Base-by-base conservation (phyloP, 2,797 vertebrate genomes). In the Myotis myotis region DNA sequence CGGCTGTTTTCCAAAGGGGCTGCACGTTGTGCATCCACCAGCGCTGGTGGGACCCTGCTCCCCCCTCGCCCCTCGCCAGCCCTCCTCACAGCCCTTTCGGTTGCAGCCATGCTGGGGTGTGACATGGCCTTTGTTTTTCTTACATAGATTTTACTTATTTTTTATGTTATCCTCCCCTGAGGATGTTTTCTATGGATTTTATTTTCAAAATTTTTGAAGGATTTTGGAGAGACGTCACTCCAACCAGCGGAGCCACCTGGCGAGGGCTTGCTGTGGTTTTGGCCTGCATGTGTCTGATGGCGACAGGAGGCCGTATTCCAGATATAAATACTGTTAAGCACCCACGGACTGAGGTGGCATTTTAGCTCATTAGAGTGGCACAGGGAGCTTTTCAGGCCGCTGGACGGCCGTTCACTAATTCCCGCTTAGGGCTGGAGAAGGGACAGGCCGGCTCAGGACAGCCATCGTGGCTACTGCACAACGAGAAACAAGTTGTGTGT, bases 311-410 rank as follows among this genome's bases (percentile, higher is more conserved):
- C n/a, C 2, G 22, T 9, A 1, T 44, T 30, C 8, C 57, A 11
- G 28, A 2, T 0, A 4, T 9, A 3, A 15, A 20, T 15, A 11
- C 44, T 71, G 55, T 23, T 70, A 33, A 23, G 38, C 28, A 0
- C 0, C 3, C 33, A 0, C 0, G 30, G n/a, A 23, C 12, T 1
- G 20, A 38, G 55, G 7, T 22, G 66, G 74, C 44, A 2, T 74
- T 25, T 33, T 12, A 4, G 2, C 55, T 38, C 13, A 0, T 41
- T 60, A 41, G 22, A 12, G 68, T 23, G 11, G 74, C 49, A 9
- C 10, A 5, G 86, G 55, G 57, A 36, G 30, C 19, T 15, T 25
- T 72, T 11, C 5, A 36, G 17, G 30, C 62, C 41, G 19, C 13
- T 44, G 70, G 70, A 28, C 1, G 1, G 25, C 41, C 0, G 1